Evolutionary conservation across 2,888 invertebrate genomes (phyloP), one percentile per base, ranked within the genome.

Genomic region (Endomychus coccineus): DNA sequence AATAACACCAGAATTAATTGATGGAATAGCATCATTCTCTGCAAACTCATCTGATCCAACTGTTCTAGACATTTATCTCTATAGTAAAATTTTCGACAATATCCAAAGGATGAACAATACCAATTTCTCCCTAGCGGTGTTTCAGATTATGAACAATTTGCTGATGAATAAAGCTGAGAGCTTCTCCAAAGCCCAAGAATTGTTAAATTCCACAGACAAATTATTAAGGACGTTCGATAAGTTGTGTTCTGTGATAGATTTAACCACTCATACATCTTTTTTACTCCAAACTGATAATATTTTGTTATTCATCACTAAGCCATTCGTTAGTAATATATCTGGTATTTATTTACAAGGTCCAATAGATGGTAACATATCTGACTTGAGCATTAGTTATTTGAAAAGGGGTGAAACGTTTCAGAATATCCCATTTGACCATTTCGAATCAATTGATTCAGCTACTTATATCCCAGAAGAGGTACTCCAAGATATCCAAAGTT

Each of bases 151-250:
- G 56, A 71, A 78, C 51, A 71, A 71, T 56, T 22, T 64, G 11
- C 35, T 60, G 21, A 39, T 46, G 6, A 42, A 46, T 2, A 45
- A 56, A 27, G 24, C 22, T 1, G 27, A 39, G 10, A 37, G 45
- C 4, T 39, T 62, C 23, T 42, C 45, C 38, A 56, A 70, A 48
- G 69, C 75, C 1, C 74, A 75, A 59, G 68, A 67, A 13, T 24
- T 46, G 6, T 65, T 80, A 35, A 80, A 80, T 59, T 73, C 78
- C 10, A 78, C 80, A 1, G 36, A 37, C 31, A 15, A 23, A 9
- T 11, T 37, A 16, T 29, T 37, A 5, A 10, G 17, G 19, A 21
- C 24, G 12, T 21, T 37, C 4, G 36, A 37, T 14, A 10, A 37
- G 4, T 14, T 31, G 22, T 31, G 15, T 4, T 23, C 31, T 9